Conservation (phyloP, 2,797 vertebrate species). For the Parauchenoglanis ngamensis region DNA sequence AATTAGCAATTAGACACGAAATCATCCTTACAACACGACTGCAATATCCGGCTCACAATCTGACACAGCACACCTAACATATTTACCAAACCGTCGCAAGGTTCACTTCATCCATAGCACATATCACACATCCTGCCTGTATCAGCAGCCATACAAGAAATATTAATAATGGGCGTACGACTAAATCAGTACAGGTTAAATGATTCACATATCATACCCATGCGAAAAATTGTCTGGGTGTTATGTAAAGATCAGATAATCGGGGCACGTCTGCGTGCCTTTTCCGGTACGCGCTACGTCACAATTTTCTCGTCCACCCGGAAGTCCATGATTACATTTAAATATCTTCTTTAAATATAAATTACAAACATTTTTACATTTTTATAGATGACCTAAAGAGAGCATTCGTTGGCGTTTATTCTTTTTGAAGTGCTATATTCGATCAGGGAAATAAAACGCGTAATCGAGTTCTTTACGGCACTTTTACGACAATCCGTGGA, state of each 20-base stretch:
- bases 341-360: not conserved
- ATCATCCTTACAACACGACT: not conserved
- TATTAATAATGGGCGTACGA: not conserved
- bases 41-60: not conserved
- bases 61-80: not conserved
- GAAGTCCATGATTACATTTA: not conserved
- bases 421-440: not conserved
- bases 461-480: not conserved
- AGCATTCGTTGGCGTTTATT: not conserved
- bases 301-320: not conserved
- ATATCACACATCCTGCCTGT: not conserved
- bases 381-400: too few species aligned
- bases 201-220: not conserved
- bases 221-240: fast-evolving
- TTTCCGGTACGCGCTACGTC: not conserved
- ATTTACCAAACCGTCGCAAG: constrained; percentile 22
- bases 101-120: constrained; percentile 10
- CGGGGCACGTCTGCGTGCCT: not conserved
- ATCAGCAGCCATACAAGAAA: constrained; percentile 67
- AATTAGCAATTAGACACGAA: not conserved
- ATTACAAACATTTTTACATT: not conserved
- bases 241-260: constrained; percentile 15
- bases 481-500: constrained; percentile 59
- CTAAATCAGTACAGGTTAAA: not conserved
- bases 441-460: not conserved